Conservation (phyloP, 2,113 vertebrate species). For the Anhinga anhinga region DNA sequence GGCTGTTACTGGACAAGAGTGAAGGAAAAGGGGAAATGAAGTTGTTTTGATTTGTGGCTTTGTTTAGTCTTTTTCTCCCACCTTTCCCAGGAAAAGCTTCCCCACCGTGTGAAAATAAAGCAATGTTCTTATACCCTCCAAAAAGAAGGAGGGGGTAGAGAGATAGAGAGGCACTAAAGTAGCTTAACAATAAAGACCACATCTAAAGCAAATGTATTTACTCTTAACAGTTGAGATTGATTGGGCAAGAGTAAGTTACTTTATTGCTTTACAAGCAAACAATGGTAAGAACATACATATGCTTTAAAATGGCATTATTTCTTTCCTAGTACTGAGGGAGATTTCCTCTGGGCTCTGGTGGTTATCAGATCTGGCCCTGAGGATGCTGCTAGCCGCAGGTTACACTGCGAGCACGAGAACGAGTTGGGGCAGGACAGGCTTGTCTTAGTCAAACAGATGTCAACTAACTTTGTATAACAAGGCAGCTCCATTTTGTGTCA, state of each 20-base stretch:
- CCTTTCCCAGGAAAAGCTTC: not conserved
- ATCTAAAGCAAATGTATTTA: slow-evolving; percentile 36
- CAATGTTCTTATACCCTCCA: not conserved
- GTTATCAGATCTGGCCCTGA: not conserved
- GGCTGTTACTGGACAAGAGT: not conserved
- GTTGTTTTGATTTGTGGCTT: not conserved
- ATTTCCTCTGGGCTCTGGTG: not conserved
- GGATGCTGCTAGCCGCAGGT: not conserved
- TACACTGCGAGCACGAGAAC: not conserved
- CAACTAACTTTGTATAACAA: not conserved
- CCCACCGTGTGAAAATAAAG: not conserved
- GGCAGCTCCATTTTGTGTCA: not conserved
- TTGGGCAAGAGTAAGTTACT: not conserved
- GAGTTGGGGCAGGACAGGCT: not conserved
- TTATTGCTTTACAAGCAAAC: slow-evolving; percentile 42
- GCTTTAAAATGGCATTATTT: not conserved
- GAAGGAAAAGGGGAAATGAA: not conserved
- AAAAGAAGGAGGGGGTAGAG: not conserved
- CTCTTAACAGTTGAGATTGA: not conserved
- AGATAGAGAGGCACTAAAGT: not conserved
- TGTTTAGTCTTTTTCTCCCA: not conserved
- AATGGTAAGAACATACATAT: slow-evolving; percentile 24
- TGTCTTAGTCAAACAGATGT: not conserved
- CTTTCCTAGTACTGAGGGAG: not conserved
- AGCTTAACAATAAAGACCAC: not conserved